Percentiles rank a stretch among this genome's conserved stretches.
phyloP scores from a whole-genome alignment of 2,113 vertebrate genomes.

The Dascyllus trimaculatus region DNA sequence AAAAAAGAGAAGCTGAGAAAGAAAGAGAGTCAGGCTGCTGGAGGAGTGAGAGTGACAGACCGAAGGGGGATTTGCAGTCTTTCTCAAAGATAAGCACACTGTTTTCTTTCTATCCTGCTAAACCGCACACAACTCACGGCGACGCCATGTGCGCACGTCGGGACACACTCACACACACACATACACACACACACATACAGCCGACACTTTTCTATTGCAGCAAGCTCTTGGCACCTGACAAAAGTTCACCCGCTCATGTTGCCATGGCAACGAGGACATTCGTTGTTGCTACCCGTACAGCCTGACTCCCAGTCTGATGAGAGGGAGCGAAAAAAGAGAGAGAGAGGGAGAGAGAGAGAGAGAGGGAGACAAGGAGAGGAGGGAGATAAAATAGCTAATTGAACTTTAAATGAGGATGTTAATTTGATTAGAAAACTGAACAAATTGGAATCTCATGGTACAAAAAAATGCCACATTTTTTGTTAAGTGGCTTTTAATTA shows the following conservation, averaged over 20 bases:
- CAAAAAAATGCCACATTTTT: not conserved
- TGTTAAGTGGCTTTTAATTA: conserved; percentile 13
- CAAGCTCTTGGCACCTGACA: conserved; percentile 76
- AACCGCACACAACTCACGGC: conserved; percentile 19
- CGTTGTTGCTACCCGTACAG: conserved; percentile 62
- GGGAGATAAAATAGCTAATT: conserved; percentile 30
- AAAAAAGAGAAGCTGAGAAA: conserved; percentile 6
- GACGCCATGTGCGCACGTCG: conserved; percentile 5
- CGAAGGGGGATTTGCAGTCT: conserved; percentile 64
- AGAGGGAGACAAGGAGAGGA: not conserved
- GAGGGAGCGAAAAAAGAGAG: not conserved
- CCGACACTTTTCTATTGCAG: conserved; percentile 54
- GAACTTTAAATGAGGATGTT: conserved; percentile 55
- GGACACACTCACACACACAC: conserved; percentile 2
- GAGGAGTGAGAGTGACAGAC: conserved; percentile 64
- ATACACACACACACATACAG: conserved; percentile 26
- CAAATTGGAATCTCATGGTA: conserved; percentile 20
- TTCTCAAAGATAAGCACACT: conserved; percentile 64
- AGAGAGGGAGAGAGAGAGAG: not conserved
- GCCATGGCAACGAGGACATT: conserved; percentile 73
- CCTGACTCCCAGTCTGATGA: conserved; percentile 48
- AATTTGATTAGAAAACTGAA: conserved; percentile 40
- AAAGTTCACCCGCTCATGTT: conserved; percentile 77
- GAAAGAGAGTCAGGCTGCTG: conserved; percentile 44
- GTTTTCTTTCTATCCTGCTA: conserved; percentile 61